Percentiles rank a stretch among this genome's conserved stretches.
Evolutionary conservation across 2,113 vertebrate genomes (phyloP).

Genomic region (Pangasianodon hypophthalmus): DNA sequence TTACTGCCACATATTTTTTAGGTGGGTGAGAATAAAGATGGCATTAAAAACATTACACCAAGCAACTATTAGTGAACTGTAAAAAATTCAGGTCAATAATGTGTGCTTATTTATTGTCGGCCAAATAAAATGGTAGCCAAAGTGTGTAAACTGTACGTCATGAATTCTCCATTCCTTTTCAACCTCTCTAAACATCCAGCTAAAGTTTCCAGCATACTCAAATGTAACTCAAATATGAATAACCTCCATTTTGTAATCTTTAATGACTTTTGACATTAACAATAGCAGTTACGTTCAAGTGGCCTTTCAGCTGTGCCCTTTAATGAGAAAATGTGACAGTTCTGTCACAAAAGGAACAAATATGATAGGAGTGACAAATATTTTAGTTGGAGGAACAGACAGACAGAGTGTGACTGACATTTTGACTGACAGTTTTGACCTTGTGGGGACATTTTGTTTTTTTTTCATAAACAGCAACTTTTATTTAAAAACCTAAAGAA

Average conservation of each 20-base stretch:
- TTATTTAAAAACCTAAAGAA: not conserved
- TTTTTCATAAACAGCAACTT: not conserved
- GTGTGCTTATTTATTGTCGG: conserved; percentile 56
- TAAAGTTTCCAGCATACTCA: not conserved
- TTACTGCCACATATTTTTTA: conserved; percentile 41
- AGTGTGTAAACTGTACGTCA: conserved; percentile 61
- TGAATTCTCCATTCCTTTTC: conserved; percentile 4
- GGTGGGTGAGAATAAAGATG: conserved; percentile 43
- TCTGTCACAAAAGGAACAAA: conserved; percentile 7
- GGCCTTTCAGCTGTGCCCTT: conserved; percentile 8
- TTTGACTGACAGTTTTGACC: not conserved
- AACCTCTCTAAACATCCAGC: not conserved
- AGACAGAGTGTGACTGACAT: not conserved
- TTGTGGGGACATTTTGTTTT: not conserved
- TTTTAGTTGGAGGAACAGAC: conserved; percentile 6
- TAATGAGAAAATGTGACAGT: conserved; percentile 9
- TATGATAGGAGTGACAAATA: not conserved
- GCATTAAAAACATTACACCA: conserved; percentile 56
- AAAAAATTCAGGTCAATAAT: conserved; percentile 58
- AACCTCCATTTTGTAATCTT: conserved; percentile 1
- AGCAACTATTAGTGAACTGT: conserved; percentile 45
- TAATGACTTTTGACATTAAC: conserved; percentile 14
- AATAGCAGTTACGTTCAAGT: conserved; percentile 26
- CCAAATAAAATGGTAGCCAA: conserved; percentile 55
- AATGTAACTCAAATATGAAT: conserved; percentile 21